Conservation (phyloP, 2,113 vertebrate species). For the Trachemys scripta region DNA sequence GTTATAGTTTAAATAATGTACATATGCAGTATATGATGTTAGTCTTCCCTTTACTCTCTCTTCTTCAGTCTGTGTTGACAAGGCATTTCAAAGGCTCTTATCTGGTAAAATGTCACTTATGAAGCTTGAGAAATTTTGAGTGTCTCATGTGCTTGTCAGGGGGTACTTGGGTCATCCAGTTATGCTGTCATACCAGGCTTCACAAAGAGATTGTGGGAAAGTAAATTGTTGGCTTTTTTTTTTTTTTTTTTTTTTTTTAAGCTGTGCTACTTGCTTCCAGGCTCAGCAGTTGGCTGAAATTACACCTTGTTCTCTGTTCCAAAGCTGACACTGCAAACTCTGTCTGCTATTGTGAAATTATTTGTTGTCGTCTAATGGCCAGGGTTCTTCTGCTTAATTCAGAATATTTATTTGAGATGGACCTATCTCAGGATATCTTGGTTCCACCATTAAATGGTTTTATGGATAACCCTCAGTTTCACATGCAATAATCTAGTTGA, state of each 20-base stretch:
- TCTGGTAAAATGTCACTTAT: neutral
- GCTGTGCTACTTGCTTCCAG: conserved; percentile 10
- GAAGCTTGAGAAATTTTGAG: neutral
- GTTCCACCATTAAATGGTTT: neutral
- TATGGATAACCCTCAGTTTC: neutral
- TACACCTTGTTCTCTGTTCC: neutral
- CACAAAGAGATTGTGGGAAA: conserved; percentile 25
- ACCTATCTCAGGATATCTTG: neutral
- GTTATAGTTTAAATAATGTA: conserved; percentile 56
- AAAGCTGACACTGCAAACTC: neutral
- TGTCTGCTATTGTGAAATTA: neutral
- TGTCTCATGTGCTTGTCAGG: neutral
- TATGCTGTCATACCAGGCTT: neutral
- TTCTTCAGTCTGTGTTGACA: neutral
- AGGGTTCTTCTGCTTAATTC: neutral
- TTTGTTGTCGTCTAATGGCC: neutral
- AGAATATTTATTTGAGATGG: neutral
- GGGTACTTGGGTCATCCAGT: neutral
- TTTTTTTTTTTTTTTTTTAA: conserved; percentile 4
- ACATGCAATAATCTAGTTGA: neutral
- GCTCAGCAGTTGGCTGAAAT: neutral
- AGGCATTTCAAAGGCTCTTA: neutral
- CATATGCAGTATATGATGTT: rapidly evolving
- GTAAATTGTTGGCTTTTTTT: conserved; percentile 23
- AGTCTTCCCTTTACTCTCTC: neutral